Conservation (phyloP, 2,113 vertebrate species). For the Lagenorhynchus albirostris region DNA sequence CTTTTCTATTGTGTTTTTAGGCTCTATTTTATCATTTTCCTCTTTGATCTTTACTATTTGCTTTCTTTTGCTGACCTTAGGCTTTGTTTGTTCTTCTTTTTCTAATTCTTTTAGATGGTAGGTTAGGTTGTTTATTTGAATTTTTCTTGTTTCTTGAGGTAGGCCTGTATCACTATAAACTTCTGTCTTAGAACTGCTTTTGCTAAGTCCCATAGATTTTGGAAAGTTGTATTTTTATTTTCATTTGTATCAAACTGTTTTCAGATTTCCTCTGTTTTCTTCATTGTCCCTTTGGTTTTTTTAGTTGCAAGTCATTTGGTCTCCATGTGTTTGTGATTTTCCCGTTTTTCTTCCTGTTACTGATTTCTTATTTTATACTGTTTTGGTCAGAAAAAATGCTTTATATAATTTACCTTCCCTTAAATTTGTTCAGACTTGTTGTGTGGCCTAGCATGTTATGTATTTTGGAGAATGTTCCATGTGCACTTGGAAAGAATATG, state of each 20-base stretch:
- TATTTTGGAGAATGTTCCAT: neutral
- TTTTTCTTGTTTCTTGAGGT: neutral
- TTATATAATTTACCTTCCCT: neutral
- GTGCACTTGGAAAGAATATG: neutral
- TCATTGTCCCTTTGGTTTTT: neutral
- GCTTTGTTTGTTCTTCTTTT: neutral
- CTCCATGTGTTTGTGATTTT: neutral
- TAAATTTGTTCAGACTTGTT: neutral
- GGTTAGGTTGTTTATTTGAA: neutral
- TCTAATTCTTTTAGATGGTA: neutral
- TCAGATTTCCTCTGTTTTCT: neutral
- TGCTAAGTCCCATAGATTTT: neutral
- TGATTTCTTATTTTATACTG: neutral
- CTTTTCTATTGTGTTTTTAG: neutral
- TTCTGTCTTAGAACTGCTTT: neutral
- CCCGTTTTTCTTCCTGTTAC: neutral
- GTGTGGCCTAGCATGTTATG: neutral
- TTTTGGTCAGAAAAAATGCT: neutral
- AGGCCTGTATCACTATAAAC: neutral
- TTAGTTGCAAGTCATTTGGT: neutral
- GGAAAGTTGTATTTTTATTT: neutral
- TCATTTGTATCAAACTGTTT: neutral
- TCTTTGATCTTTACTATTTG: neutral
- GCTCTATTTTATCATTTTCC: neutral
- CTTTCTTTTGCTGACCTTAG: neutral